Conservation (phyloP, 1,140 invertebrate genomes). For the Phortica variegata region DNA sequence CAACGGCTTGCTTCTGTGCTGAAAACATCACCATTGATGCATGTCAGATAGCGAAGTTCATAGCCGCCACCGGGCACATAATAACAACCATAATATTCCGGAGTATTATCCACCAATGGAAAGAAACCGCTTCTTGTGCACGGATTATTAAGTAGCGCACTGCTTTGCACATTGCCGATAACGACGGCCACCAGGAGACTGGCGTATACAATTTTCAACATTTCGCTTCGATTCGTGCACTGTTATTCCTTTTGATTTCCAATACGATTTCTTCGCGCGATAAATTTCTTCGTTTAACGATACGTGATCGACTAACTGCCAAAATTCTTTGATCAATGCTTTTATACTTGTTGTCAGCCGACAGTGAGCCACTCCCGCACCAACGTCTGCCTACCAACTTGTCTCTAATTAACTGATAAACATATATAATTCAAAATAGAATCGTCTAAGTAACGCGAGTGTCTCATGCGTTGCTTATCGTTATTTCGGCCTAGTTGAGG, state of each 20-base stretch:
- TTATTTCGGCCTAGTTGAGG: too few relatives aligned
- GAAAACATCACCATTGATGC: conserved; percentile 22
- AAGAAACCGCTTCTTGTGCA: conserved; percentile 25
- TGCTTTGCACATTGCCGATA: conserved; percentile 3
- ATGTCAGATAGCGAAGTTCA: conserved; percentile 16
- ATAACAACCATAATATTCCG: conserved; percentile 25
- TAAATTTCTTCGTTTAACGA: too few relatives aligned
- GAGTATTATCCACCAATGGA: conserved; percentile 19
- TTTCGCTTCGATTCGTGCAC: too few relatives aligned
- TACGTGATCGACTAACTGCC: conserved; percentile 47
- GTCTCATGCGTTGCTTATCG: too few relatives aligned
- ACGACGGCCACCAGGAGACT: conserved; percentile 5
- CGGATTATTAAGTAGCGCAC: conserved; percentile 6
- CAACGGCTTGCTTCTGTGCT: conserved; percentile 14
- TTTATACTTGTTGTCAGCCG: conserved; percentile 37
- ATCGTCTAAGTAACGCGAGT: too few relatives aligned
- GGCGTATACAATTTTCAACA: too few relatives aligned
- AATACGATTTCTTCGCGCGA: too few relatives aligned
- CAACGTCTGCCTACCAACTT: too few relatives aligned
- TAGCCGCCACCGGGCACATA: conserved; percentile 16
- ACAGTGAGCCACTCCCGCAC: too few relatives aligned
- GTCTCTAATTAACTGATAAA: conserved; percentile 29
- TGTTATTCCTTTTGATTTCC: too few relatives aligned
- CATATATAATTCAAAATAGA: too few relatives aligned
- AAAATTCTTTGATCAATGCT: conserved; percentile 19